Evolutionary conservation across 2,888 invertebrate genomes (phyloP), one percentile per base, ranked within the genome.

Genomic region (Matsumyia berberina): DNA sequence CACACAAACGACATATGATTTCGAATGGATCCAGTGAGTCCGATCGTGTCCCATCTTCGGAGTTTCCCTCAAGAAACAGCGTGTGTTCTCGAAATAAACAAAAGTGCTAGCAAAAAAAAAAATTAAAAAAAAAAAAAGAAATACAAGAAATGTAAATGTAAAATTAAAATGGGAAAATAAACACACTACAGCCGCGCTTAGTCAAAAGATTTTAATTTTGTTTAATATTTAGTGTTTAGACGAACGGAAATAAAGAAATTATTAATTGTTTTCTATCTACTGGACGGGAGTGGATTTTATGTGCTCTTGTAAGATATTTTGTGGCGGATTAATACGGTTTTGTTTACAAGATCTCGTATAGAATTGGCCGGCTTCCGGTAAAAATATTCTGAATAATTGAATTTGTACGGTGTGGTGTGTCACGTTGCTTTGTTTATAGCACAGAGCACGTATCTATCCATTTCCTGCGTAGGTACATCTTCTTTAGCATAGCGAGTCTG

Each of bases 31-130:
- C 83, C 83, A 83, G 82, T 60, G 37, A 53, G 60, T 39, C 66
- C 60, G 69, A 79, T 67, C 49, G 58, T 15, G 69, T 49, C 76
- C 57, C 67, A 62, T 82, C 82, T 82, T 77, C 73, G 82, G 82
- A 83, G 53, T 51, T 39, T 60, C 67, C 37, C 58, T 57, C 46
- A 29, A 39, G 51, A 29, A 42, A 31, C 51, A 12, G 42, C 12
- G 9, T 35, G 42, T 51, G 77, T 39, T 77, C 67, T 46, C 77
- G 51, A 77, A 69, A 77, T 77, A 77, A 77, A 77, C 53, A 69
- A 69, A 76, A 49, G 6, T 31, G 6, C 39, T 17, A 17, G 37
- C 35, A 24, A 12, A 19, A 35, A 35, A 29, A 29, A n/a, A 67
- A 31, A 24, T 24, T 24, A 24, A 24, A 42, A 33, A 67, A 29